phyloP scores from a whole-genome alignment of 2,113 vertebrate species.

The Bujurquina vittata region DNA sequence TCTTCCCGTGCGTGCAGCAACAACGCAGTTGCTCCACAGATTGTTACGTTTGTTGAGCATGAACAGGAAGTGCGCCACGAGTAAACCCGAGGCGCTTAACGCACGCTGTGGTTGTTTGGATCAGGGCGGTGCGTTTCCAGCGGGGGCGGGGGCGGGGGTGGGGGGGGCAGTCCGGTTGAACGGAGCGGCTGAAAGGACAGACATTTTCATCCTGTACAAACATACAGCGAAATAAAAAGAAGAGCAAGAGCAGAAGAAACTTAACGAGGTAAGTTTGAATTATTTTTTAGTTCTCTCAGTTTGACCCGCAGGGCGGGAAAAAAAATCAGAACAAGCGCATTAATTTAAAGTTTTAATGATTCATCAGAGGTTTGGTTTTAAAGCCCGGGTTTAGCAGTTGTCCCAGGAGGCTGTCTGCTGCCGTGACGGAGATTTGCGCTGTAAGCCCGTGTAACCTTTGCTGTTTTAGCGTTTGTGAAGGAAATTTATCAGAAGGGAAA shows the following conservation, averaged over 20 bases:
- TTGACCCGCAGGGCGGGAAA: not conserved
- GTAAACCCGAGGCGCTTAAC: not conserved
- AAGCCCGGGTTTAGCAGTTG: not conserved
- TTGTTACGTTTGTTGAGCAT: constrained; percentile 26
- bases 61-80: constrained; percentile 24
- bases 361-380: not conserved
- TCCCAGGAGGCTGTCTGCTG: not conserved
- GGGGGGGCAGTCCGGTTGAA: constrained; percentile 40
- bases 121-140: constrained; percentile 36
- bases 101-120: fast-evolving
- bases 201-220: constrained; percentile 45
- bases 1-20: too few species aligned
- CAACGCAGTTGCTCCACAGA: not conserved
- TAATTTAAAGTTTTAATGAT: not conserved
- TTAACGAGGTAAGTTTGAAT: constrained; percentile 27
- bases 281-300: fast-evolving
- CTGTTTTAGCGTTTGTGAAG: fast-evolving
- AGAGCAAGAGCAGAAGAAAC: constrained; percentile 11
- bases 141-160: not conserved
- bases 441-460: not conserved
- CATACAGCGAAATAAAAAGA: not conserved
- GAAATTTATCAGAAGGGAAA: not conserved
- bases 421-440: not conserved
- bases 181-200: constrained; percentile 42
- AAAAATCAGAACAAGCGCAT: not conserved